A percentile compares a stretch with the other conserved stretches of the same genome.
These are phyloP conservation scores for Excalfactoria chinensis DNA, from an alignment of 2,113 vertebrate species.

Conservation along the genomic window DNA sequence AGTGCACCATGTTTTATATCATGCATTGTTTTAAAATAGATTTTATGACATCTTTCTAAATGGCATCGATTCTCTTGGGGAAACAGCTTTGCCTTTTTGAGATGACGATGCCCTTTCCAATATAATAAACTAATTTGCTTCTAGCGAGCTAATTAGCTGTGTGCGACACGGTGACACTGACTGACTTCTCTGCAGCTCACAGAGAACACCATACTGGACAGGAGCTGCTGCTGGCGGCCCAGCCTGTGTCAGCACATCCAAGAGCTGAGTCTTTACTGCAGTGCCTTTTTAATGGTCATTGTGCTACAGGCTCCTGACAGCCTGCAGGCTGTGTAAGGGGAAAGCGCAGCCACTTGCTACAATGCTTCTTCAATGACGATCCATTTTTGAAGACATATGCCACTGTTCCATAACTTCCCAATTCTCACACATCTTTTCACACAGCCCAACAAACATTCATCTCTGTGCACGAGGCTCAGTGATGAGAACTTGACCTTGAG, in stretches of 20 bases:
- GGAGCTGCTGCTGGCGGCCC: not conserved
- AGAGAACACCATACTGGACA: not conserved
- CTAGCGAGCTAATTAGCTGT: constrained; percentile 1
- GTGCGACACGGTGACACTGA: not conserved
- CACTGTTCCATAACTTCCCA: not conserved
- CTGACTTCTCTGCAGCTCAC: not conserved
- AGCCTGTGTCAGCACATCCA: not conserved
- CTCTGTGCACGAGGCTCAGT: rapidly evolving
- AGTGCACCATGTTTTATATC: not conserved
- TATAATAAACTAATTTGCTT: not conserved
- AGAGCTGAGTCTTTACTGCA: not conserved
- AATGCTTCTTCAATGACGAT: not conserved
- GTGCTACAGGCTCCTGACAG: not conserved
- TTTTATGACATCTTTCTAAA: constrained; percentile 11
- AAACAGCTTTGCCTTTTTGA: not conserved
- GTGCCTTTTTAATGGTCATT: not conserved
- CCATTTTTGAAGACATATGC: not conserved
- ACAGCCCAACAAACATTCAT: not conserved
- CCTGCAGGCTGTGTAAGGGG: not conserved
- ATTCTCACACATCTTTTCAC: not conserved
- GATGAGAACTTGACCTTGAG: not conserved
- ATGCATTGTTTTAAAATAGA: not conserved
- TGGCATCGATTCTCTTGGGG: not conserved
- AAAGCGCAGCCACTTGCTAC: not conserved
- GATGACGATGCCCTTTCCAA: not conserved